Base-by-base conservation (phyloP, 30 jellyfish, hydroid and myxozoan genomes). In the Pelagia noctiluca region DNA sequence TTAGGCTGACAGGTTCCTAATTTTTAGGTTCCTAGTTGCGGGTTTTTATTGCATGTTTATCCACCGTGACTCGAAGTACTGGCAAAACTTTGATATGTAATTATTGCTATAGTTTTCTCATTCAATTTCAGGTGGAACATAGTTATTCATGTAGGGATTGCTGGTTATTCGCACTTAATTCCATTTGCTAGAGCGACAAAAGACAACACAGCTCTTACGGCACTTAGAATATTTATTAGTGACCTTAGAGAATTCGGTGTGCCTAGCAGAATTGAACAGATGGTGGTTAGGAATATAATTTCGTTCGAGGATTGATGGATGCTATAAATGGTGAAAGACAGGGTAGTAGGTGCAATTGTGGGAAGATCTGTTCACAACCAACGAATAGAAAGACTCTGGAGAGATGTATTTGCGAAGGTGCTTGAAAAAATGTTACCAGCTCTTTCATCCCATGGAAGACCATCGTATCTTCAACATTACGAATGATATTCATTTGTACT, bases 351-450 rank as follows among this genome's bases (percentile, higher is more conserved):
- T 42, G 49, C 53, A 28, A 70, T 70, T 70, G 83, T 38, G 49
- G 83, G 83, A 35, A 70, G 53, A 70, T 70, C 83, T 34, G 83
- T 70, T 70, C 64, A 70, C 42, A 70, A 42, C 68, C 83, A 70
- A 38, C 33, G 83, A 38, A 70, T 70, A 37, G 1, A 70, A 38
- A 21, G 83, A 29, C 66, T 70, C 36, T 70, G 83, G 83, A 34
- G 83, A 21, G 83, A 70, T 38, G 83, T 70, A 32, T 70, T 28
- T 70, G 53, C 83, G 66, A 70, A 70, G 46, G 83, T 70, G 36
- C 42, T 70, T 35, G 64, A 42, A 33, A 42, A n/a, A 33, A 24
- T 70, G 36, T 70, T 42, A 70, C 66, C 22, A 70, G 66, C 36
- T 70, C 19, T 70, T 70, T 70, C 19, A 70, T 70, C 83, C 33